phyloP scores from a whole-genome alignment of 2,113 vertebrate genomes.

The Odobenus rosmarus region DNA sequence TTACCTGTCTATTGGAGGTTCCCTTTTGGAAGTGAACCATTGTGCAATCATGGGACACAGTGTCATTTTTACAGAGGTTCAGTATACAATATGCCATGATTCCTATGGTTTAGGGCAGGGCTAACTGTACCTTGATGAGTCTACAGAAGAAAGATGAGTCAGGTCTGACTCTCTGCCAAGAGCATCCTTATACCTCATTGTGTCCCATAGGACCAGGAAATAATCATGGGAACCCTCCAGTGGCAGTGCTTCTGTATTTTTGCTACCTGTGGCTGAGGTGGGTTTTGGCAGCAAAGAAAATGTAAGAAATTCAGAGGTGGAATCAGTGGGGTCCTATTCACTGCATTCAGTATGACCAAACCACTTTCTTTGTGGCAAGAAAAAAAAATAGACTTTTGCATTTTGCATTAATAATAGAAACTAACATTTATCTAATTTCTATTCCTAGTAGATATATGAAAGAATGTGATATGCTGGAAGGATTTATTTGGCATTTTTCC shows the following conservation, averaged over 20 bases:
- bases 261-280: constrained; percentile 63
- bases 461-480: not conserved
- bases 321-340: not conserved
- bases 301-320: not conserved
- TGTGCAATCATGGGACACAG: not conserved
- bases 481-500: not conserved
- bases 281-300: constrained; percentile 40
- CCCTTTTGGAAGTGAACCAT: not conserved
- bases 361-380: not conserved
- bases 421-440: not conserved
- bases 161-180: constrained; percentile 61
- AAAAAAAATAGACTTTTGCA: not conserved
- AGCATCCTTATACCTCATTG: not conserved
- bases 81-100: not conserved
- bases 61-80: not conserved
- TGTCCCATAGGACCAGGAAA: not conserved
- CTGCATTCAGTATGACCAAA: not conserved
- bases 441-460: not conserved
- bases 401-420: not conserved
- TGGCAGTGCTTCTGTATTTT: constrained; percentile 22
- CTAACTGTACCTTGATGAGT: not conserved
- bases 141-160: constrained; percentile 62
- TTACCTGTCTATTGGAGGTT: not conserved
- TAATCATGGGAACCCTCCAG: not conserved
- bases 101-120: not conserved